Conservation (phyloP, 2,888 invertebrate species). For the Thecocarcelia acutangulata region DNA sequence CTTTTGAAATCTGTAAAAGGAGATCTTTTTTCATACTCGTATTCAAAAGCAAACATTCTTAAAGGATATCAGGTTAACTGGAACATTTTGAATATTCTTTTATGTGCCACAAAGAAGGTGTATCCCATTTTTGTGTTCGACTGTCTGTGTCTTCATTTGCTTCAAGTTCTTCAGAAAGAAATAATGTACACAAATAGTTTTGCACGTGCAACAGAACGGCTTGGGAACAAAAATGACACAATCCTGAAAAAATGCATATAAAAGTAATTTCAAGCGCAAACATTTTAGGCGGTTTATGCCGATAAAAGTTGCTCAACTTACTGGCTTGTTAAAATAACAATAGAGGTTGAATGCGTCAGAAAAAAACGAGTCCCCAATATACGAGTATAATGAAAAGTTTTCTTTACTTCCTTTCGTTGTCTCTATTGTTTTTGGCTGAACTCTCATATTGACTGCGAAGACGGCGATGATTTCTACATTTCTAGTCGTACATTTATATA, state of each 20-base stretch:
- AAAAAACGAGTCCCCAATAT: too few species aligned
- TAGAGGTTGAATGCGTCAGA: conserved; percentile 69
- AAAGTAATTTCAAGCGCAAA: conserved; percentile 39
- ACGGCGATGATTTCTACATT: conserved; percentile 72
- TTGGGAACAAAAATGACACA: conserved; percentile 62
- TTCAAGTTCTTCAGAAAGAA: conserved; percentile 31
- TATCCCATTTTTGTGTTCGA: conserved; percentile 74
- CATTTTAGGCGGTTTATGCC: conserved; percentile 66
- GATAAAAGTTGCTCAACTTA: conserved; percentile 78
- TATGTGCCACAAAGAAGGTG: conserved; percentile 73
- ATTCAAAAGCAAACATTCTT: conserved; percentile 70
- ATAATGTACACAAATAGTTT: conserved; percentile 26
- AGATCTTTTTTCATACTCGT: conserved; percentile 55
- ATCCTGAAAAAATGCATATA: conserved; percentile 13
- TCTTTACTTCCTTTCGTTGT: conserved; percentile 67
- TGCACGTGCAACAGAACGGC: conserved; percentile 62
- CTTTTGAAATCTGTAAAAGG: conserved; percentile 51
- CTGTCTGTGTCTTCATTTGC: conserved; percentile 63
- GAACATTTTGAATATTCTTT: conserved; percentile 39
- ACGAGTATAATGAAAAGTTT: conserved; percentile 73
- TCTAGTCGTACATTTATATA: too few species aligned
- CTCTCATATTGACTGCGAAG: conserved; percentile 40
- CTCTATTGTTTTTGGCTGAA: conserved; percentile 27
- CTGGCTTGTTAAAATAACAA: conserved; percentile 72
- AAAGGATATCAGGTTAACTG: conserved; percentile 77